phyloP scores from a whole-genome alignment of 2,113 vertebrate species.

The Bagarius yarrelli region DNA sequence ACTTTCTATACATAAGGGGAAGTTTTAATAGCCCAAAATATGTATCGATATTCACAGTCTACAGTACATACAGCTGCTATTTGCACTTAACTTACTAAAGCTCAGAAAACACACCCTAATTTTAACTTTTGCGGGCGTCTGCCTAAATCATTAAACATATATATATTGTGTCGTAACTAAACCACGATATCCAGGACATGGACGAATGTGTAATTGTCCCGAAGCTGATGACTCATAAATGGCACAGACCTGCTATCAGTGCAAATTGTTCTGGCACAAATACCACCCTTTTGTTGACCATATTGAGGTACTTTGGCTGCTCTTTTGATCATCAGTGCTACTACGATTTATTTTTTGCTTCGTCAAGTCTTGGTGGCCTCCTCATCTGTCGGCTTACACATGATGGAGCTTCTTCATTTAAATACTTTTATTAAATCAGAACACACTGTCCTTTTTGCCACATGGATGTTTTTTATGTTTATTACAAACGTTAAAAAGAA shows the following conservation, averaged over 20 bases:
- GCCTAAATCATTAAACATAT: background rate
- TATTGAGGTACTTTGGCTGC: slow-evolving; percentile 17
- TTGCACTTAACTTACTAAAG: background rate
- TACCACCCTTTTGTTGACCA: slow-evolving; percentile 33
- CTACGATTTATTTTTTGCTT: slow-evolving; percentile 33
- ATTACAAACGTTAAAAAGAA: slow-evolving; percentile 10
- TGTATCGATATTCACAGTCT: background rate
- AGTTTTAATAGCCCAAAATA: too few relatives aligned
- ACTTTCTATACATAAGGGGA: background rate
- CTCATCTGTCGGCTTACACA: background rate
- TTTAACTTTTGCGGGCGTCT: background rate
- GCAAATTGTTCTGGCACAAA: slow-evolving; percentile 34
- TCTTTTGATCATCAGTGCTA: background rate
- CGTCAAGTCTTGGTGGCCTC: background rate
- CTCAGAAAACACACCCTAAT: slow-evolving; percentile 9
- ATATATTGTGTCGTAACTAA: slow-evolving; percentile 5
- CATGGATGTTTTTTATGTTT: background rate
- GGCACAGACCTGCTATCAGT: slow-evolving; percentile 11
- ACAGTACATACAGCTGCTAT: background rate
- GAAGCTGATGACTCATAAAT: slow-evolving; percentile 22
- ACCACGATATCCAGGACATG: slow-evolving; percentile 17
- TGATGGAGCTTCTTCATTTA: slow-evolving; percentile 31
- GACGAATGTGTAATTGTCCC: background rate
- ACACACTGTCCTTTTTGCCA: slow-evolving; percentile 3
- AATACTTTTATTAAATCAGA: slow-evolving; percentile 30